Evolutionary conservation across 2,888 invertebrate species (phyloP).

Genomic region (Gnatocerus cornutus): DNA sequence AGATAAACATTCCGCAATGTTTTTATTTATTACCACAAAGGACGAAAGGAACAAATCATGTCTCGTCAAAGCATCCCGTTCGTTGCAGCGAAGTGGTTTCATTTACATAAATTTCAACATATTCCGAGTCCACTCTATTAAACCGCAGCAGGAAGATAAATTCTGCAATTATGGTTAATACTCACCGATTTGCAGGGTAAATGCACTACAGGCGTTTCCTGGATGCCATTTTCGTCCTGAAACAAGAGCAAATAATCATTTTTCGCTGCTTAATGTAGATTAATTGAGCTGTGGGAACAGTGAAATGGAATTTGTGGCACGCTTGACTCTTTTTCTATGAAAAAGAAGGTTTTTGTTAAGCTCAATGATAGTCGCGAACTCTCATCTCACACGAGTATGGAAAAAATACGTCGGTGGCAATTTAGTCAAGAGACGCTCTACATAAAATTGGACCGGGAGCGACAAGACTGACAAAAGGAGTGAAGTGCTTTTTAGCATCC

Average conservation of each 20-base stretch:
- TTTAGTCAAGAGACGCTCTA: slow-evolving; percentile 32
- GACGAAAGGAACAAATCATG: slow-evolving; percentile 11
- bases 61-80: slow-evolving; percentile 21
- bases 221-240: slow-evolving; percentile 48
- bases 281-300: no score
- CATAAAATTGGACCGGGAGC: slow-evolving; percentile 33
- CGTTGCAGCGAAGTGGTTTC: slow-evolving; percentile 9
- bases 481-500: slow-evolving; percentile 31
- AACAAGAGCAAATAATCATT: slow-evolving; percentile 34
- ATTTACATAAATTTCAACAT: slow-evolving; percentile 46
- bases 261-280: slow-evolving; percentile 1
- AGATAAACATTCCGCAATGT: no score
- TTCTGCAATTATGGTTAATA: slow-evolving; percentile 57
- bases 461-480: slow-evolving; percentile 33
- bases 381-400: slow-evolving; percentile 25
- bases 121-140: slow-evolving; percentile 31
- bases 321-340: slow-evolving; percentile 11
- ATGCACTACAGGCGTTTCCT: slow-evolving; percentile 54
- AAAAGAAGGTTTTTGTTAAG: slow-evolving; percentile 8
- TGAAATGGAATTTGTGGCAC: no score
- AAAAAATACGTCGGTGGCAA: slow-evolving; percentile 42
- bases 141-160: slow-evolving; percentile 52
- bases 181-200: slow-evolving; percentile 58
- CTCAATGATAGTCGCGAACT: slow-evolving; percentile 19
- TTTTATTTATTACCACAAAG: no score